Evolutionary conservation across 2,797 vertebrate species (phyloP).

Genomic region (Rhyacichthys aspro): DNA sequence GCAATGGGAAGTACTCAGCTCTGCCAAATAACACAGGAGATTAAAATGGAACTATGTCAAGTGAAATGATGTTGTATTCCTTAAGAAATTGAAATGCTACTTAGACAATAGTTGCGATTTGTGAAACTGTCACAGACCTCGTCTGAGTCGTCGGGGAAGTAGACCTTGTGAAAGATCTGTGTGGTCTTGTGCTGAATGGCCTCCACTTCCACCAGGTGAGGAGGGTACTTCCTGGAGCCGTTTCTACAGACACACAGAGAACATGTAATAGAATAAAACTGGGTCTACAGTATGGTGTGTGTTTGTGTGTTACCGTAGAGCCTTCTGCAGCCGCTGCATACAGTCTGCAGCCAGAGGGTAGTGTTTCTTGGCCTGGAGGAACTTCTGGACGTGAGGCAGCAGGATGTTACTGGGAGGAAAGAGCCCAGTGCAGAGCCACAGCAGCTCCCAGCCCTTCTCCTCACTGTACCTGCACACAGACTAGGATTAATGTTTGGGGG

Average conservation of each 20-base stretch:
- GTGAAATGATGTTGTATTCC: too few relatives aligned
- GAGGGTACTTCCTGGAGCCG: conserved; percentile 94
- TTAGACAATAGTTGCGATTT: too few relatives aligned
- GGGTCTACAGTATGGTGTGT: background rate
- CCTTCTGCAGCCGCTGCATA: conserved; percentile 95
- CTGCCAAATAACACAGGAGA: too few relatives aligned
- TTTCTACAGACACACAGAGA: conserved; percentile 78
- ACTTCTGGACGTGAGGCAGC: conserved; percentile 93
- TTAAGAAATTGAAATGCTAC: too few relatives aligned
- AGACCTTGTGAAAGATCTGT: conserved; percentile 99
- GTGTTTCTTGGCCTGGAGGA: conserved; percentile 92
- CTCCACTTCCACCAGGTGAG: conserved; percentile 96
- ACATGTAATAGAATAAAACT: too few relatives aligned
- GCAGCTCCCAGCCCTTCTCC: conserved; percentile 96
- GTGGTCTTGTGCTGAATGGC: conserved; percentile 99
- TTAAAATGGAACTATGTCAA: too few relatives aligned
- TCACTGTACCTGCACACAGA: conserved; percentile 87
- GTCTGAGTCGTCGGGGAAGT: conserved; percentile 95
- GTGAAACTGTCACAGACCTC: conserved; percentile 84
- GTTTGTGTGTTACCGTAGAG: conserved; percentile 83
- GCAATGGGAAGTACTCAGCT: too few relatives aligned
- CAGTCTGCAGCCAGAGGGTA: conserved; percentile 90
- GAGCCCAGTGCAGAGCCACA: conserved; percentile 95
- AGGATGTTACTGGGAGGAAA: conserved; percentile 94
- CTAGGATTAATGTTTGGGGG: too few relatives aligned